Evolutionary conservation across 1,140 invertebrate genomes (phyloP), one percentile per base, ranked within the genome.

Genomic region (Neotoxoptera formosana): DNA sequence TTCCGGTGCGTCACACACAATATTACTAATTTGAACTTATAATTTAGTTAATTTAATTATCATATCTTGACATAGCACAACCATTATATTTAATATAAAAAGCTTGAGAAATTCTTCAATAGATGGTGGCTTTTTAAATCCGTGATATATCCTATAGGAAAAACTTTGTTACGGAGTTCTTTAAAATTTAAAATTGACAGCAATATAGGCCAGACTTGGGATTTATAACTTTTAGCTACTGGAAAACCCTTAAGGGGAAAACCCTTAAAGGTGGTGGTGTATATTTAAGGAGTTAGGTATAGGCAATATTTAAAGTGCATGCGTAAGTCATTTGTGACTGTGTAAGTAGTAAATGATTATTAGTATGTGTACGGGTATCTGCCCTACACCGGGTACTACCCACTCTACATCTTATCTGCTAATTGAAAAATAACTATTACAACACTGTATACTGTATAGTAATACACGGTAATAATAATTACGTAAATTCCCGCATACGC

Each of bases 191-290:
- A 90, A 36, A 90, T 90, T 56, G 89, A 81, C 4, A 36, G 14
- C 17, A 81, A 17, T 34, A 81, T 81, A 34, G 76, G 89, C 89
- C 51, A 90, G 6, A 90, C 21, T 34, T 90, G 20, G 60, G 1
- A 34, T 56, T 53, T 67, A 56, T 51, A 53, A 90, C 51, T 90
- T 41, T 90, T 90, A 90, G 56, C 41, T n/a, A 90, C 23, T 21
- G 88, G 88, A 21, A 90, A 30, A 7, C 88, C 87, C 51, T 89
- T 47, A 21, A 84, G n/a, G n/a, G n/a, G n/a, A n/a, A n/a, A n/a
- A n/a, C n/a, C n/a, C n/a, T n/a, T n/a, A n/a, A n/a, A n/a, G n/a
- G n/a, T n/a, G n/a, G n/a, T n/a, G n/a, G n/a, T n/a, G n/a, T n/a
- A n/a, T n/a, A n/a, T n/a, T n/a, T n/a, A n/a, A n/a, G n/a, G n/a